phyloP scores from a whole-genome alignment of 2,797 vertebrate species.

The Eptatretus atami region DNA sequence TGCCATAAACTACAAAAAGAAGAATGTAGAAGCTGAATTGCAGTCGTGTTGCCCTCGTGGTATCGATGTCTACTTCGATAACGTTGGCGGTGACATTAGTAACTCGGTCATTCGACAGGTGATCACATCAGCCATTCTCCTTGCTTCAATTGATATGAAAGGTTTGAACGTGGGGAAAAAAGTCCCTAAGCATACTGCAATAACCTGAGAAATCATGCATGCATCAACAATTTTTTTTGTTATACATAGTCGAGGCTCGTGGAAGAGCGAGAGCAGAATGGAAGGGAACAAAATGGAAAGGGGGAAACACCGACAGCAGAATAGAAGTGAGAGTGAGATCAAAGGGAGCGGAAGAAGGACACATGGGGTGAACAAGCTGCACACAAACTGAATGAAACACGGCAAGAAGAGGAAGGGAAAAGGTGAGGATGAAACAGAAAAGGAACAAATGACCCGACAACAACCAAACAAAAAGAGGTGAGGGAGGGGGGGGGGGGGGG shows the following conservation, averaged over 20 bases:
- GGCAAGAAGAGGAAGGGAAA: too few relatives aligned
- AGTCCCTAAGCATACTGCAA: too few relatives aligned
- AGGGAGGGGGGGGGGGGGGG: too few relatives aligned
- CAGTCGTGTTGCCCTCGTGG: constrained; percentile 32
- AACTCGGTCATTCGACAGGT: constrained; percentile 55
- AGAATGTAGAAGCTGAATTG: constrained; percentile 22
- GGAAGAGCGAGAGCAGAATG: background rate
- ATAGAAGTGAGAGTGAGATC: too few relatives aligned
- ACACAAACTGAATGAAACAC: too few relatives aligned
- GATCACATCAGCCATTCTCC: constrained; percentile 1
- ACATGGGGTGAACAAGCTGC: too few relatives aligned
- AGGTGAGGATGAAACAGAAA: too few relatives aligned
- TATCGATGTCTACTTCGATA: constrained; percentile 77
- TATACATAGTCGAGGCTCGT: background rate
- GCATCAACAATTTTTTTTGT: background rate
- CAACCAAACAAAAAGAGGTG: too few relatives aligned
- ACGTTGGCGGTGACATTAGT: constrained; percentile 57
- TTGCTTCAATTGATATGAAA: background rate
- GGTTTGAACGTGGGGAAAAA: too few relatives aligned
- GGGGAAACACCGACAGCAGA: background rate
- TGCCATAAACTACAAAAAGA: constrained; percentile 50
- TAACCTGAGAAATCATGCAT: background rate
- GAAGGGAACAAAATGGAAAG: background rate
- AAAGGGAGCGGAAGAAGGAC: too few relatives aligned
- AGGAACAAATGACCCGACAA: too few relatives aligned